Base-by-base conservation (phyloP, 2,888 invertebrate species). In the Chloromyia formosa region DNA sequence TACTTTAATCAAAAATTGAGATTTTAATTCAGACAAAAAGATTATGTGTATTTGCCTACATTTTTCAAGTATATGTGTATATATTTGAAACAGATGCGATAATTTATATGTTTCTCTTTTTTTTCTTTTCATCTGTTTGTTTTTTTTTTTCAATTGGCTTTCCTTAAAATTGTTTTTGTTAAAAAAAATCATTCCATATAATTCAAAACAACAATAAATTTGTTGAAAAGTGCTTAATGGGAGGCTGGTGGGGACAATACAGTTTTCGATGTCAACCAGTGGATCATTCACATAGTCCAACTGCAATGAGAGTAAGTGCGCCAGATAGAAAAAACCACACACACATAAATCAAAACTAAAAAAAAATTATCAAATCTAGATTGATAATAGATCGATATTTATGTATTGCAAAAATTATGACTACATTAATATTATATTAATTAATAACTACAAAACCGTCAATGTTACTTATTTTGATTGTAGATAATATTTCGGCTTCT, bases 241-340 rank as follows among this genome's bases (percentile, higher is more conserved):
- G 93, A 83, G 95, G 95, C 85, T 96, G 95, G 95, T 92, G 93
- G 90, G 90, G 90, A 83, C 91, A 94, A 84, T 96, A 96, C 91
- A 94, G 91, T 87, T 91, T 92, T 84, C 90, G 90, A 84, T 96
- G 96, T 88, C 94, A 96, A 88, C 95, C 95, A 77, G 95, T 96
- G 86, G 95, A 96, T 89, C 93, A 94, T 88, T 89, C 92, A 81
- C 89, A 91, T 86, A 91, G 90, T 86, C 90, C 92, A 78, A 89
- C 91, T 83, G 93, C 95, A 79, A 88, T 90, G 84, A 91, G 94
- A 91, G 95, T 96, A 92, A 93, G 94, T 89, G 81, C 79, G 75
- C 68, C 27, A 35, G 27, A 35, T 35, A 7, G 7, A 35, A 35
- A 35, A 7, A 35, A n/a, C n/a, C n/a, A n/a, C n/a, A 64, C 12